Conservation (phyloP, 2,888 invertebrate species). For the Liodrosophila aerea region DNA sequence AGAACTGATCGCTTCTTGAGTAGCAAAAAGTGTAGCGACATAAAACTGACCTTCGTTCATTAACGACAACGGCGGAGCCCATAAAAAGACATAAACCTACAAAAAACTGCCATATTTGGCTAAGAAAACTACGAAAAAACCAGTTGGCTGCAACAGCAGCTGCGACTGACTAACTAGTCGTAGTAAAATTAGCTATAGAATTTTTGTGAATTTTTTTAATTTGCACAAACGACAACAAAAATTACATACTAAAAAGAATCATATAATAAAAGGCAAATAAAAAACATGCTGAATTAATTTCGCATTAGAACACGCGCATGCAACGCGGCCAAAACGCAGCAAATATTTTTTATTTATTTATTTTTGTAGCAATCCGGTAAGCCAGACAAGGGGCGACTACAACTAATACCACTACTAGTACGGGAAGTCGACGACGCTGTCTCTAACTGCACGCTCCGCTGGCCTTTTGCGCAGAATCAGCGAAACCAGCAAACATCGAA, state of each 20-base stretch:
- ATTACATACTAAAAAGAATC: slow-evolving; percentile 22
- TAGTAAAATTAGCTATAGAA: slow-evolving; percentile 64
- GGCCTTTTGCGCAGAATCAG: slow-evolving; percentile 28
- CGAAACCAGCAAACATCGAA: too few species aligned
- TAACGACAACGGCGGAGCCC: slow-evolving; percentile 58
- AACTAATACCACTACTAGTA: slow-evolving; percentile 31
- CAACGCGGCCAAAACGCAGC: slow-evolving; percentile 70
- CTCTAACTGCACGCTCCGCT: slow-evolving; percentile 46
- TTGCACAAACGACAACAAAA: slow-evolving; percentile 30
- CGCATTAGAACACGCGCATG: slow-evolving; percentile 77
- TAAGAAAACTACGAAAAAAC: slow-evolving; percentile 35
- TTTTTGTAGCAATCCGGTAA: slow-evolving; percentile 44
- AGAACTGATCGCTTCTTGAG: neutral
- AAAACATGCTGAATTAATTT: slow-evolving; percentile 69
- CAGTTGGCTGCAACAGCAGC: slow-evolving; percentile 61
- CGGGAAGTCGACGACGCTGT: slow-evolving; percentile 33
- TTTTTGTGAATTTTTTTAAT: slow-evolving; percentile 41
- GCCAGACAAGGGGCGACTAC: slow-evolving; percentile 28
- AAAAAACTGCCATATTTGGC: slow-evolving; percentile 62
- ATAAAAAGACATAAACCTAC: slow-evolving; percentile 65
- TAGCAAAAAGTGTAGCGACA: slow-evolving; percentile 38
- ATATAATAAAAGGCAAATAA: slow-evolving; percentile 21
- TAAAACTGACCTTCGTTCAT: slow-evolving; percentile 69
- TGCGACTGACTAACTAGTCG: slow-evolving; percentile 57
- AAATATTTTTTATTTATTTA: slow-evolving; percentile 29